phyloP scores from a whole-genome alignment of 2,797 vertebrate species.

The Pelodytes ibericus region DNA sequence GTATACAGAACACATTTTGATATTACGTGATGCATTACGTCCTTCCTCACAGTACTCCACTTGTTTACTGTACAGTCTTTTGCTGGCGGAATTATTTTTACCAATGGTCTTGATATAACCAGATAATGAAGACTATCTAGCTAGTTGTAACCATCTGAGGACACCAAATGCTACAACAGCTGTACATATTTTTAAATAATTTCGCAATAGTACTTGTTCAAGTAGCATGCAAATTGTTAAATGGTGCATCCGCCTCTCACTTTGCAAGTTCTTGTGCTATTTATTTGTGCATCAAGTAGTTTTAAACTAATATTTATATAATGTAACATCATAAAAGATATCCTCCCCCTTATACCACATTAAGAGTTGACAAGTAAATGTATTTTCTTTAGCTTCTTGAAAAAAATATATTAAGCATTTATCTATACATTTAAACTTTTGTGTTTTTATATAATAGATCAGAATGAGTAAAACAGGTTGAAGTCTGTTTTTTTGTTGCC shows the following conservation, averaged over 20 bases:
- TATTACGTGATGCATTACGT: too few relatives aligned
- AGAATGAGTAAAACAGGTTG: background rate
- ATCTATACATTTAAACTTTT: slow-evolving; percentile 18
- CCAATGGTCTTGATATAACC: too few relatives aligned
- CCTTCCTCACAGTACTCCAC: too few relatives aligned
- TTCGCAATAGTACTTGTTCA: slow-evolving; percentile 43
- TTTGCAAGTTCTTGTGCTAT: slow-evolving; percentile 6
- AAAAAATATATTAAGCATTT: slow-evolving; percentile 17
- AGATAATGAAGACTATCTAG: too few relatives aligned
- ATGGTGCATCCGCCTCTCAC: slow-evolving; percentile 15
- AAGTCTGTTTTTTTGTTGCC: too few relatives aligned
- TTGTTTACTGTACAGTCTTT: too few relatives aligned
- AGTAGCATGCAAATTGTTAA: slow-evolving; percentile 52
- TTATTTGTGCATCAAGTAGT: slow-evolving; percentile 38
- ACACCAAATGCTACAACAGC: slow-evolving; percentile 45
- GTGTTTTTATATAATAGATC: slow-evolving; percentile 7
- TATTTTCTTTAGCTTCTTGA: background rate
- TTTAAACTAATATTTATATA: slow-evolving; percentile 28
- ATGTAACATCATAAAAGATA: slow-evolving; percentile 4
- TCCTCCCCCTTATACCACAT: background rate
- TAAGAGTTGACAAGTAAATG: slow-evolving; percentile 11
- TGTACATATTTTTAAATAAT: slow-evolving; percentile 53
- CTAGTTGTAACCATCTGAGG: slow-evolving; percentile 36
- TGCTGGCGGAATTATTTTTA: too few relatives aligned
- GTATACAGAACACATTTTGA: too few relatives aligned